A percentile compares a stretch with the other conserved stretches of the same genome.
Evolutionary conservation across 2,113 vertebrate species (phyloP).

Genomic region (Scortum barcoo): DNA sequence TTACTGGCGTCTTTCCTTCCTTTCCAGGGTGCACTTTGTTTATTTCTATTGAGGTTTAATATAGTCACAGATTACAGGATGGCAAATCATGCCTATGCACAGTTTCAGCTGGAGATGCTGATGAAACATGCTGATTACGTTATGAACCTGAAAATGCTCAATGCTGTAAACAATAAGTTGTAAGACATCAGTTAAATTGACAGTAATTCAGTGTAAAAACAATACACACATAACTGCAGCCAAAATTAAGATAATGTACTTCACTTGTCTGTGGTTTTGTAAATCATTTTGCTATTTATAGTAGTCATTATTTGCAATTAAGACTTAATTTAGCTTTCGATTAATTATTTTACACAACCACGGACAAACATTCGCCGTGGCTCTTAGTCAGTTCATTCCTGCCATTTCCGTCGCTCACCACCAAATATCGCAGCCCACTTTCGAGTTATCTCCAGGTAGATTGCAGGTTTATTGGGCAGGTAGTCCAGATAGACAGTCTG

Average conservation of each 20-base stretch:
- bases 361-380: background rate
- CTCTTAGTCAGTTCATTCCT: slow-evolving; percentile 72
- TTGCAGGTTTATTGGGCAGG: slow-evolving; percentile 90
- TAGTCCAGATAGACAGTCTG: slow-evolving; percentile 92
- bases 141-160: slow-evolving; percentile 16
- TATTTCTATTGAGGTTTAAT: slow-evolving; percentile 20
- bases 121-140: slow-evolving; percentile 27
- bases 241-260: slow-evolving; percentile 23
- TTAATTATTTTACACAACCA: background rate
- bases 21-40: slow-evolving; percentile 45
- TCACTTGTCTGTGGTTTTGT: slow-evolving; percentile 8
- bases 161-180: slow-evolving; percentile 26
- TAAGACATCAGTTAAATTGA: slow-evolving; percentile 41
- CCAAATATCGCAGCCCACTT: slow-evolving; percentile 94
- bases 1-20: slow-evolving; percentile 25
- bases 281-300: slow-evolving; percentile 21
- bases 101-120: slow-evolving; percentile 11
- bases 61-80: slow-evolving; percentile 38
- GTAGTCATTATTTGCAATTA: slow-evolving; percentile 12
- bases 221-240: slow-evolving; percentile 26
- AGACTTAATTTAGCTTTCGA: slow-evolving; percentile 11
- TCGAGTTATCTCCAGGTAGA: slow-evolving; percentile 94
- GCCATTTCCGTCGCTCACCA: slow-evolving; percentile 88
- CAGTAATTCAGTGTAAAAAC: slow-evolving; percentile 30
- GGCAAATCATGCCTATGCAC: slow-evolving; percentile 28